Evolutionary conservation across 2,113 vertebrate species (phyloP).

Genomic region (Myotis brandtii): DNA sequence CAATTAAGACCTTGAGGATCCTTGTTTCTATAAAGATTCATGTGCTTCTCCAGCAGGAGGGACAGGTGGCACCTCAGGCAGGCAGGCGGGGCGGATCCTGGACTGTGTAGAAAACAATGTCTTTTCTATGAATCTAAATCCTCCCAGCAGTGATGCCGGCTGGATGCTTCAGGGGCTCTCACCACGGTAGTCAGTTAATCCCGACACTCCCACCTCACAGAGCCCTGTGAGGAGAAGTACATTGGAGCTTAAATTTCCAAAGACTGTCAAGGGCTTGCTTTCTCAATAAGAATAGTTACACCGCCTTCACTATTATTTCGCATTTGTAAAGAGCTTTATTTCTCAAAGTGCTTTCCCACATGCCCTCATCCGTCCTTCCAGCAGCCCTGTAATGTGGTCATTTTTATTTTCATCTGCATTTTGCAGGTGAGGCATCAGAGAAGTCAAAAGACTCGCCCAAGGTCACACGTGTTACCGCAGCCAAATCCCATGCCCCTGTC

Average conservation of each 20-base stretch:
- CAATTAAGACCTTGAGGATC: slow-evolving; percentile 39
- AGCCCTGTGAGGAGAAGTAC: neutral
- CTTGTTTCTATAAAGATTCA: slow-evolving; percentile 23
- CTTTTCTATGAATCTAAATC: neutral
- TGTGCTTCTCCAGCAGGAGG: neutral
- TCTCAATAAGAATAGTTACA: neutral
- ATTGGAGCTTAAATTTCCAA: slow-evolving; percentile 8
- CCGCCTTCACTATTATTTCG: neutral
- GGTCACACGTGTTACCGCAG: neutral
- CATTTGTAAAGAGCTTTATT: neutral
- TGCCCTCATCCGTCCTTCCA: neutral
- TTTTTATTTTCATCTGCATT: neutral
- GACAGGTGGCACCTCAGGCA: slow-evolving; percentile 14
- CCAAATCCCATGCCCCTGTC: neutral
- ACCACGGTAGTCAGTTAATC: neutral
- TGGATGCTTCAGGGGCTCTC: neutral
- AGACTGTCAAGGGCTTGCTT: slow-evolving; percentile 40
- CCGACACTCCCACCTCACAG: neutral
- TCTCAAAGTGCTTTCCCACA: neutral
- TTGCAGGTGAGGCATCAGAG: neutral
- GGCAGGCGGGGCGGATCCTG: neutral
- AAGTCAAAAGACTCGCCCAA: neutral
- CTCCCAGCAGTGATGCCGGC: neutral
- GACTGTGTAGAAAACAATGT: neutral
- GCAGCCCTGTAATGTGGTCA: neutral